phyloP scores from a whole-genome alignment of 2,797 vertebrate species.

The Nyctalus aviator region DNA sequence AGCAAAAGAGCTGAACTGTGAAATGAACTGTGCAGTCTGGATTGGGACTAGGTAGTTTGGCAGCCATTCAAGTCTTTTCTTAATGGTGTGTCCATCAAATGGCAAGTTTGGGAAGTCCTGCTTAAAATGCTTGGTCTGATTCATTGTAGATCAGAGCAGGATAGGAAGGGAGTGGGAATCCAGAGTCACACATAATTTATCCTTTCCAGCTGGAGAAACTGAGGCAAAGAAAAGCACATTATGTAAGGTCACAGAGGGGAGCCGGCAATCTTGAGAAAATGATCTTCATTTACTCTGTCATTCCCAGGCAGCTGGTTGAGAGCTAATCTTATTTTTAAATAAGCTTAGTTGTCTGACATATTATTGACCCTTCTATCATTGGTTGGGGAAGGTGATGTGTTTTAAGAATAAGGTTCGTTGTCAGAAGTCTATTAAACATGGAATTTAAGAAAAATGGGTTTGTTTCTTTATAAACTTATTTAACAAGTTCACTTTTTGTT shows the following conservation, averaged over 20 bases:
- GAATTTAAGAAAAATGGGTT: background rate
- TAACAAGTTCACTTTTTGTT: slow-evolving; percentile 20
- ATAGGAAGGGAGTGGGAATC: background rate
- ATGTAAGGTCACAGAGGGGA: slow-evolving; percentile 22
- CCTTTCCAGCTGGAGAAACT: slow-evolving; percentile 55
- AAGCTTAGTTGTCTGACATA: background rate
- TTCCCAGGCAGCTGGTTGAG: slow-evolving; percentile 27
- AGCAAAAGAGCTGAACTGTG: background rate
- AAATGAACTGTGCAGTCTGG: background rate
- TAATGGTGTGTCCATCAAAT: background rate
- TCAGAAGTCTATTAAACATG: background rate
- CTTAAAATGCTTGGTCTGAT: background rate
- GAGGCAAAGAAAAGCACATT: slow-evolving; percentile 47
- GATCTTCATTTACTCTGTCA: slow-evolving; percentile 31
- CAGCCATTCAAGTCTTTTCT: background rate
- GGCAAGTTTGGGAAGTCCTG: background rate
- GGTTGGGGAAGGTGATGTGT: background rate
- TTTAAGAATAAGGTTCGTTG: background rate
- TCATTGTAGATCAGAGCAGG: background rate
- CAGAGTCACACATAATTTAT: background rate
- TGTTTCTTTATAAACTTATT: slow-evolving; percentile 5
- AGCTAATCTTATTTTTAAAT: slow-evolving; percentile 48
- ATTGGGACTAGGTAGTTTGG: slow-evolving; percentile 1
- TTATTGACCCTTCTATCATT: background rate
- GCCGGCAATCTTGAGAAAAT: slow-evolving; percentile 48